Evolutionary conservation across 1,140 invertebrate genomes (phyloP).

Genomic region (Meloidogyne chitwoodi): DNA sequence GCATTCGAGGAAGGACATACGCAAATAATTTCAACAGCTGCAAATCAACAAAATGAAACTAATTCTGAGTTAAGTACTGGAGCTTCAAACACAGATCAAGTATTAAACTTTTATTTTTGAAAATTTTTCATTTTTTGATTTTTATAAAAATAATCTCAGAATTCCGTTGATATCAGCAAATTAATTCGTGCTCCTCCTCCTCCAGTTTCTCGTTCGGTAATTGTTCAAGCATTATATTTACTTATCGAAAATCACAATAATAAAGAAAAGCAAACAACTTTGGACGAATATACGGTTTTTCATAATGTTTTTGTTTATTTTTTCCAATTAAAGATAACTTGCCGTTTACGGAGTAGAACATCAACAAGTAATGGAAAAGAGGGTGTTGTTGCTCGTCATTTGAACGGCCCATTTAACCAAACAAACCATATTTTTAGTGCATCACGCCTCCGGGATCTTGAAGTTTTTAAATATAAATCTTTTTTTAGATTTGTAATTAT

Average conservation of each 20-base stretch:
- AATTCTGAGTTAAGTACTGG: not conserved
- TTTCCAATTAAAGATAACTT: not conserved
- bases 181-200: not conserved
- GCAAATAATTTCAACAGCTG: not conserved
- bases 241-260: not conserved
- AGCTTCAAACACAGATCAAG: too few relatives aligned
- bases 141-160: not conserved
- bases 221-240: not conserved
- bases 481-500: not conserved
- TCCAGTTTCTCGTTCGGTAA: not conserved
- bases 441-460: constrained; percentile 1
- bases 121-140: not conserved
- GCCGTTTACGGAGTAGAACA: not conserved
- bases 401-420: not conserved
- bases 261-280: not conserved
- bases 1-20: not conserved
- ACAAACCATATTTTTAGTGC: constrained; percentile 1
- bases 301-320: not conserved
- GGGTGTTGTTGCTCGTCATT: not conserved
- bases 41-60: not conserved
- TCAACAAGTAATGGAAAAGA: not conserved
- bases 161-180: not conserved
- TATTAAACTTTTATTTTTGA: not conserved
- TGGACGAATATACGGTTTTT: not conserved
- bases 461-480: not conserved